These are phyloP conservation scores for Sitta carolinensis DNA, from an alignment of 2,797 vertebrate genomes.

Conservation along the genomic window DNA sequence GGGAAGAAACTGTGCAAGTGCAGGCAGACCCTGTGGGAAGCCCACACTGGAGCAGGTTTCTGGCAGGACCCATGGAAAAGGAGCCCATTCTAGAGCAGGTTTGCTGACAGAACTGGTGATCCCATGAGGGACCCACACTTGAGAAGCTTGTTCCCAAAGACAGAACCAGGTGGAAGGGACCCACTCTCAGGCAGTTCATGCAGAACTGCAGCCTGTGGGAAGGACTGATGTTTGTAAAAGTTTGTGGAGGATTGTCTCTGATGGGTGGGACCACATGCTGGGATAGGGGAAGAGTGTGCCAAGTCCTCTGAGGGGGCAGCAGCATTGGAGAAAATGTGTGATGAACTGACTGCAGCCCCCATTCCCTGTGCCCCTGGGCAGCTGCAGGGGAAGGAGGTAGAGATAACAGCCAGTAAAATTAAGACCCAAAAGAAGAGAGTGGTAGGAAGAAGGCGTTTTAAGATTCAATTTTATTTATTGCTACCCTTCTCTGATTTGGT, in stretches of 20 bases:
- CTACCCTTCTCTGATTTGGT: background rate
- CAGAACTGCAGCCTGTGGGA: background rate
- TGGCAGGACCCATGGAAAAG: background rate
- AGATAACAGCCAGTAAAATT: background rate
- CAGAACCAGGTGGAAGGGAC: too few relatives aligned
- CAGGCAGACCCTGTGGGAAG: background rate
- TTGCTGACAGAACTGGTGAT: background rate
- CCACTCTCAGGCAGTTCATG: background rate
- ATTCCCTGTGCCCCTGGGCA: too few relatives aligned
- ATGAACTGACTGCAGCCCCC: background rate
- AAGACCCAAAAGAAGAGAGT: background rate
- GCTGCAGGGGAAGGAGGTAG: background rate
- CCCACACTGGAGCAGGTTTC: background rate
- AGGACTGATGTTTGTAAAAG: background rate
- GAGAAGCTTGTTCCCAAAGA: background rate
- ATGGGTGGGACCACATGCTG: rapidly evolving
- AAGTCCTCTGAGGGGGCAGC: background rate
- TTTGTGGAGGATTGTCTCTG: background rate
- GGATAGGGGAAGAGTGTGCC: background rate
- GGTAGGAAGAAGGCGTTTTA: background rate
- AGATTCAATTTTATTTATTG: rapidly evolving
- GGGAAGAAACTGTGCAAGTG: rapidly evolving
- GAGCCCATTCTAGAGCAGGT: rapidly evolving
- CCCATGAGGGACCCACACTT: rapidly evolving
- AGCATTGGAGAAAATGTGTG: background rate